Evolutionary conservation across 2,888 invertebrate species (phyloP), one percentile per base, ranked within the genome.

Genomic region (Seira sanloemensis): DNA sequence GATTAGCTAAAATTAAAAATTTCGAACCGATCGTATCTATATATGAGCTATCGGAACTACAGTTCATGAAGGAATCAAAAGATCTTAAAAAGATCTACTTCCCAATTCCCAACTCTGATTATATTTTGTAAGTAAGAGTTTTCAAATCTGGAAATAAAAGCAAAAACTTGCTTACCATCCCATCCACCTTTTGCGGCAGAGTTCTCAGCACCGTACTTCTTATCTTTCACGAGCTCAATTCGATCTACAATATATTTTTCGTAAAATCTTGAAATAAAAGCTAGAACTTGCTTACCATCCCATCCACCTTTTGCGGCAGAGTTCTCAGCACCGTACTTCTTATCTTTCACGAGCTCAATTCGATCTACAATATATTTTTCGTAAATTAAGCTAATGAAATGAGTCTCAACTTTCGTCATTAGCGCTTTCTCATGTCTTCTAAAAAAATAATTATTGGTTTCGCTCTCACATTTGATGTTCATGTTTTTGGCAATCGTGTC

Each of bases 101-200:
- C n/a, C n/a, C n/a, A n/a, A n/a, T n/a, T n/a, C n/a, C n/a, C n/a
- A n/a, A n/a, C n/a, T n/a, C n/a, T n/a, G n/a, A n/a, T n/a, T n/a
- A n/a, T n/a, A n/a, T n/a, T n/a, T n/a, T n/a, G n/a, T n/a, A n/a
- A n/a, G n/a, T n/a, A n/a, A n/a, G n/a, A n/a, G n/a, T n/a, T n/a
- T n/a, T n/a, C n/a, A n/a, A n/a, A n/a, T n/a, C n/a, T n/a, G n/a
- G n/a, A n/a, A n/a, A n/a, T n/a, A n/a, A n/a, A n/a, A n/a, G n/a
- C n/a, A n/a, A n/a, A n/a, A n/a, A n/a, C n/a, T n/a, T n/a, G 94
- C 93, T 97, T 58, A 97, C 94, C 93, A 97, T 94, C 72, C 97
- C 96, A 90, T 97, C 95, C 96, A 0, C 97, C 97, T 72, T 95
- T 95, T 25, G 95, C 96, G 78, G 94, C 93, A 58, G 94, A 93